Evolutionary conservation across 2,113 vertebrate species (phyloP).

Genomic region (Gasterosteus aculeatus): DNA sequence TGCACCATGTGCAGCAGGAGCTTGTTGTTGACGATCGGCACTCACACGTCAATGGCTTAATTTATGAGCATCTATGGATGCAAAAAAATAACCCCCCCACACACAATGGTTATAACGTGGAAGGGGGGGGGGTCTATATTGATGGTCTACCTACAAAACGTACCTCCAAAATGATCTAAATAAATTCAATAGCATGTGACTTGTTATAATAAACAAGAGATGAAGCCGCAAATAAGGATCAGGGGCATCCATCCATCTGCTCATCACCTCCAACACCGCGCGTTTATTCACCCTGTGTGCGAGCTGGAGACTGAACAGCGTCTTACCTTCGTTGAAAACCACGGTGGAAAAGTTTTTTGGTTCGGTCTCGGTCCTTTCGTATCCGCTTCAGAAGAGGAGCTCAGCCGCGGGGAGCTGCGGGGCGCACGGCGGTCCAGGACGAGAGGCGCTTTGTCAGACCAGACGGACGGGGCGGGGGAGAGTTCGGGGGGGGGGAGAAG

Average conservation of each 20-base stretch:
- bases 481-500: no score
- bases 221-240: not conserved
- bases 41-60: not conserved
- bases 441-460: conserved; percentile 59
- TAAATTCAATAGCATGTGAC: not conserved
- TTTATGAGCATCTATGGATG: not conserved
- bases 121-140: not conserved
- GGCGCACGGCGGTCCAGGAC: conserved; percentile 66
- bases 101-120: not conserved
- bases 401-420: conserved; percentile 49
- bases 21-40: not conserved
- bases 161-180: not conserved
- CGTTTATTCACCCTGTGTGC: not conserved
- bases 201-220: not conserved
- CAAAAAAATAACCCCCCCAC: not conserved
- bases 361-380: conserved; percentile 36
- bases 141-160: not conserved
- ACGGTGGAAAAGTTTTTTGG: conserved; percentile 66
- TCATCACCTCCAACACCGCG: not conserved
- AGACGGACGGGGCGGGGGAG: conserved; percentile 31
- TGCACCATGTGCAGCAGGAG: conserved; percentile 1
- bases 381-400: conserved; percentile 64
- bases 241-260: not conserved
- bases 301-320: not conserved
- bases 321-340: conserved; percentile 75